A percentile compares a stretch with the other conserved stretches of the same genome.
These are phyloP conservation scores for Trichacis sp. DNA, from an alignment of 2,888 invertebrate species.

Conservation along the genomic window DNA sequence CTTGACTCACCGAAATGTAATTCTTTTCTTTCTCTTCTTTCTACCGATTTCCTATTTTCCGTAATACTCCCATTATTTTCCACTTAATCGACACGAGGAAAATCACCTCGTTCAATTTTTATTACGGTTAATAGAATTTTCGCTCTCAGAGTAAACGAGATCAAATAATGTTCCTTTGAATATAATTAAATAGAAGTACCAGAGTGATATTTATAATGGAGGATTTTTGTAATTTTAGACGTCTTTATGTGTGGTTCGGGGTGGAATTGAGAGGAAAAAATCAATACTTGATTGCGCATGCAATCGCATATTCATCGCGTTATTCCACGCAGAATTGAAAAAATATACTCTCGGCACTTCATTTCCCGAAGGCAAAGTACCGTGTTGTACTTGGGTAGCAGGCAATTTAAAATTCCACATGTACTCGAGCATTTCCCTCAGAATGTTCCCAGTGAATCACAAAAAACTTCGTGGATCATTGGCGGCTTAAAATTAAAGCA, in stretches of 20 bases:
- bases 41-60: conserved; percentile 4
- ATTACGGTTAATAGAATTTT: neutral
- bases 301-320: neutral
- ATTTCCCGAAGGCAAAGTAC: neutral
- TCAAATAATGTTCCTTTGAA: neutral
- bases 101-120: conserved; percentile 4
- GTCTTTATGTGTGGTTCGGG: too few relatives aligned
- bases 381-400: neutral
- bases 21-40: conserved; percentile 10
- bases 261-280: too few relatives aligned
- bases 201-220: too few relatives aligned
- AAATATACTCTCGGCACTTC: neutral
- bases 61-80: conserved; percentile 13
- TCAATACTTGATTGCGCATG: too few relatives aligned
- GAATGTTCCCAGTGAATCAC: conserved; percentile 17
- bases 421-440: conserved; percentile 26
- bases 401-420: conserved; percentile 33
- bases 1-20: conserved; percentile 29
- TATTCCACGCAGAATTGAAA: neutral
- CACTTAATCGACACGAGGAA: conserved; percentile 12
- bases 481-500: neutral
- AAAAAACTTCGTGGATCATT: conserved; percentile 22
- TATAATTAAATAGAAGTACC: too few relatives aligned
- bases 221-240: too few relatives aligned
- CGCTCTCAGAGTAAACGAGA: neutral